Conservation (phyloP, 2,888 invertebrate species). For the Dicranocentrus wangi region DNA sequence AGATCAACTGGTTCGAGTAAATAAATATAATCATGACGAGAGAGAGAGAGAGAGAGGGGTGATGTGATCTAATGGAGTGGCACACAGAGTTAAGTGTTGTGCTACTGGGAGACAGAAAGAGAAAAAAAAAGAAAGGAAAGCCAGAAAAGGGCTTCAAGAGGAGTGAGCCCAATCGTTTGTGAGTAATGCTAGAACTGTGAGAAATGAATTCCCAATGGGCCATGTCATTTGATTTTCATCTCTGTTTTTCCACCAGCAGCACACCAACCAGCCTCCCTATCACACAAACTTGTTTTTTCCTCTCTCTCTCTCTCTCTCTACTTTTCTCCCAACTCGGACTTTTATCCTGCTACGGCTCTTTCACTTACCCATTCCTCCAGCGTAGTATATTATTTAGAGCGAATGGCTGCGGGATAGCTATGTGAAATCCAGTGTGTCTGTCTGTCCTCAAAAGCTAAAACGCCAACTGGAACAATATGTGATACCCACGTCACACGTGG, state of each 20-base stretch:
- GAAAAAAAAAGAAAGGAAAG: constrained; percentile 37
- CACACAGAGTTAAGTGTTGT: constrained; percentile 48
- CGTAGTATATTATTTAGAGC: constrained; percentile 17
- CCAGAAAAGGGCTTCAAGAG: constrained; percentile 12
- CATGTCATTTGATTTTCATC: constrained; percentile 73
- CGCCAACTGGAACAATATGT: too few relatives aligned
- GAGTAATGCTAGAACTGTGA: constrained; percentile 73
- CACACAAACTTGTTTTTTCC: not conserved
- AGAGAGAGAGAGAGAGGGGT: constrained; percentile 49
- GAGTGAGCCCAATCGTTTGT: constrained; percentile 55
- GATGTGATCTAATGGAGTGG: constrained; percentile 61
- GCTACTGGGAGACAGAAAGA: constrained; percentile 30
- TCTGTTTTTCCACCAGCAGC: constrained; percentile 56
- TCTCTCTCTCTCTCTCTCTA: constrained; percentile 13
- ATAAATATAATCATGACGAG: constrained; percentile 35
- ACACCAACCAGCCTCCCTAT: constrained; percentile 37
- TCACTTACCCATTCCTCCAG: constrained; percentile 19
- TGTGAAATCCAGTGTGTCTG: too few relatives aligned
- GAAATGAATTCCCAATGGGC: constrained; percentile 73
- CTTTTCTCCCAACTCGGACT: not conserved
- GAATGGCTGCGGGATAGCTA: too few relatives aligned
- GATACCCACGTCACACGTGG: too few relatives aligned
- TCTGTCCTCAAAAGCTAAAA: too few relatives aligned
- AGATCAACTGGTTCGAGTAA: constrained; percentile 34
- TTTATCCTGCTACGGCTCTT: constrained; percentile 37